Conservation (phyloP, 2,888 invertebrate species). For the Torymus tubicola region DNA sequence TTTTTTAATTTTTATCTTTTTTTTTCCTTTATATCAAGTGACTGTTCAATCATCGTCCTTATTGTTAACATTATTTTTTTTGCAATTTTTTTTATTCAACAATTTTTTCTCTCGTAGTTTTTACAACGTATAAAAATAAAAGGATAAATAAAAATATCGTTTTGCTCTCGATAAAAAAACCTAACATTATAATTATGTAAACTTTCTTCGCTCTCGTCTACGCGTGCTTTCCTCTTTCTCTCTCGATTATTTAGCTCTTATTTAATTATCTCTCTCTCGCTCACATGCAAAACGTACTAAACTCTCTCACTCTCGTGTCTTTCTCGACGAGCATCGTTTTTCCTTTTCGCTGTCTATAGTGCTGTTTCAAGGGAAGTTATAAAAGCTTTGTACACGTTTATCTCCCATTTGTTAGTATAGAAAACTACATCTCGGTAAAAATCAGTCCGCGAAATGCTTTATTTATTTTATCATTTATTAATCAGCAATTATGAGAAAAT, state of each 20-base stretch:
- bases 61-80: slow-evolving; percentile 57
- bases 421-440: slow-evolving; percentile 52
- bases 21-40: slow-evolving; percentile 28
- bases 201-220: slow-evolving; percentile 55
- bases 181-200: slow-evolving; percentile 61
- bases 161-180: slow-evolving; percentile 69
- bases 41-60: slow-evolving; percentile 55
- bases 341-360: slow-evolving; percentile 25
- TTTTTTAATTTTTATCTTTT: slow-evolving; percentile 7
- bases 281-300: slow-evolving; percentile 24
- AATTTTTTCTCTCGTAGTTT: slow-evolving; percentile 56
- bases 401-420: slow-evolving; percentile 37
- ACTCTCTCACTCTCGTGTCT: slow-evolving; percentile 36
- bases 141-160: slow-evolving; percentile 73
- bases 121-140: slow-evolving; percentile 72
- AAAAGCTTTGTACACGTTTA: slow-evolving; percentile 39
- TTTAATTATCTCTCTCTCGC: slow-evolving; percentile 14
- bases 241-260: slow-evolving; percentile 28
- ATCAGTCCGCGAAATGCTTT: slow-evolving; percentile 54
- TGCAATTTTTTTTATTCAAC: slow-evolving; percentile 56
- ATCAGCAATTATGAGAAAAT: slow-evolving; percentile 21
- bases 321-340: slow-evolving; percentile 40
- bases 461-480: neutral
- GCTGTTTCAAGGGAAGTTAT: slow-evolving; percentile 29
- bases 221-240: slow-evolving; percentile 34